These are phyloP conservation scores for Pseudomyrmex sp. DNA, from an alignment of 1,140 invertebrate genomes.

Conservation along the genomic window DNA sequence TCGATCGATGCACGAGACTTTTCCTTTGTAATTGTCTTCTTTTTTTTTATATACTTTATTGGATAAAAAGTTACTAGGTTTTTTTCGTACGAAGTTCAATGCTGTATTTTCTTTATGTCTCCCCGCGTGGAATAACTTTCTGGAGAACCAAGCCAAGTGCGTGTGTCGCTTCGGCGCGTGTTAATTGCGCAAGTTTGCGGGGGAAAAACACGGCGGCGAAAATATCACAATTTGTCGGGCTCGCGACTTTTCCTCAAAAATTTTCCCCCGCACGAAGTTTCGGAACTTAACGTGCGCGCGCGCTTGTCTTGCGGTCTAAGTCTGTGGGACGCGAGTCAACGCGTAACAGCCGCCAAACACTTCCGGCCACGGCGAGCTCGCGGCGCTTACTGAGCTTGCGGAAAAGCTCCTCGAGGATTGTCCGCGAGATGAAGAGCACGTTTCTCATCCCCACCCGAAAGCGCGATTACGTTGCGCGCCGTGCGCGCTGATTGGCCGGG, in stretches of 20 bases:
- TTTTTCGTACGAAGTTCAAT: constrained; percentile 14
- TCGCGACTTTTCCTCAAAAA: neutral
- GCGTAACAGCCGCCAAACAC: constrained; percentile 51
- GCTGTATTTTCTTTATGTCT: neutral
- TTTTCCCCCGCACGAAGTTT: constrained; percentile 26
- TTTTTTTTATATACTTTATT: neutral
- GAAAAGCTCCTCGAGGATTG: constrained; percentile 63
- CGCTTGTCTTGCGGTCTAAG: neutral
- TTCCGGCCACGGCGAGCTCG: constrained; percentile 76
- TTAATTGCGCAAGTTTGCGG: constrained; percentile 18
- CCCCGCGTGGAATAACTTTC: neutral
- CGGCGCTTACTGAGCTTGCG: constrained; percentile 81
- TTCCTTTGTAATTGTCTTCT: constrained; percentile 20
- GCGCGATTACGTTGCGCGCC: constrained; percentile 53
- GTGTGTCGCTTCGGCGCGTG: neutral
- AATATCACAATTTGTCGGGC: constrained; percentile 21
- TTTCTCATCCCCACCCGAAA: constrained; percentile 72
- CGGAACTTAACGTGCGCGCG: neutral
- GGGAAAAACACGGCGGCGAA: neutral
- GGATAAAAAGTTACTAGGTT: constrained; percentile 20
- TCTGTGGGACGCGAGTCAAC: neutral
- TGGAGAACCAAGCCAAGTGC: neutral
- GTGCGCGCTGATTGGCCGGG: constrained; percentile 52
- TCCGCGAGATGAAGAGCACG: constrained; percentile 70
- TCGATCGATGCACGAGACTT: constrained; percentile 2